Base-by-base conservation (phyloP, 2,888 invertebrate genomes). In the Proisotoma minuta region DNA sequence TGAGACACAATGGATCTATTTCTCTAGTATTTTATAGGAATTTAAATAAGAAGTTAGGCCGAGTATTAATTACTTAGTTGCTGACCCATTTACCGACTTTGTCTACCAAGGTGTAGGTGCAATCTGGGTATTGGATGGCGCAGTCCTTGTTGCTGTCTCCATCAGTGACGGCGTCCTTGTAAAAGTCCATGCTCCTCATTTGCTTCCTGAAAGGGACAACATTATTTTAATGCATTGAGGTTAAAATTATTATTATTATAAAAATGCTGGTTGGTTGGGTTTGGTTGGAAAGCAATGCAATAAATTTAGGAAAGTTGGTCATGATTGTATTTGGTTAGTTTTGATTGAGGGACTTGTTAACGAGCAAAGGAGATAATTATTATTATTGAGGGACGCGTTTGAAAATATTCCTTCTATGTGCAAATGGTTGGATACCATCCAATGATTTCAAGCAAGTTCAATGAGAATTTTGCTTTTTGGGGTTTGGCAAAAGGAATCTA, bases 121-220 rank as follows among this genome's bases (percentile, higher is more conserved):
- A 74, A 67, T 74, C 73, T 23, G 73, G 72, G 69, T 63, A 74
- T 58, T 53, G 60, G 26, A 58, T 56, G 57, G 66, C 66, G 58
- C 74, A 74, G 59, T 74, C 74, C 34, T 73, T 70, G 61, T 72
- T 67, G 59, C 70, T 72, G 66, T 73, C 74, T 52, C 73, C 74
- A 61, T 66, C 65, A 58, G 64, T 59, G 48, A 74, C 73, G 59
- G 74, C 74, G 61, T 74, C 74, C 69, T 73, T 70, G 73, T 74
- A 74, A 70, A 74, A 70, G 68, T 74, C 74, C 74, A 74, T 74
- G 72, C 70, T 70, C 61, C 74, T 69, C 74, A 74, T 74, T 70
- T 72, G 74, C 65, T 74, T 74, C 65, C 74, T 74, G 62, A 48
- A 52, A 56, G 43, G 5, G 20, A 43, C n/a, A n/a, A n/a, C n/a